A percentile compares a stretch with the other conserved stretches of the same genome.
Evolutionary conservation across 2,888 invertebrate species (phyloP).

Genomic region (Caenorhabditis sulstoni): DNA sequence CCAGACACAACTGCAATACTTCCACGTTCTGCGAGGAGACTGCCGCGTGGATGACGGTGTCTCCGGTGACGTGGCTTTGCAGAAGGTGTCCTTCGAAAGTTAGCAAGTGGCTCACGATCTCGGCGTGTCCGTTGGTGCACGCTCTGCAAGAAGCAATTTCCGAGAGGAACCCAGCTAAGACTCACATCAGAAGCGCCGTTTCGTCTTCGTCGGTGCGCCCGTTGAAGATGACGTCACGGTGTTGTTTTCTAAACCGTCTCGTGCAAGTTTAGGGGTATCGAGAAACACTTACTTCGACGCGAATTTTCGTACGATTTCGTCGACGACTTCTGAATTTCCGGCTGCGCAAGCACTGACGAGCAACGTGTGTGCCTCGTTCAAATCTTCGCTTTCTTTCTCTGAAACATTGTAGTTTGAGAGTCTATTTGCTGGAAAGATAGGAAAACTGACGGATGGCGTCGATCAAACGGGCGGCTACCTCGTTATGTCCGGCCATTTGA

Average conservation of each 20-base stretch:
- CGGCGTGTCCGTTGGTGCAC: conserved; percentile 89
- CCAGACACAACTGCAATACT: conserved; percentile 87
- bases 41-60: conserved; percentile 93
- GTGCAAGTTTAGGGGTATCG: neutral
- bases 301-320: conserved; percentile 82
- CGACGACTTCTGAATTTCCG: conserved; percentile 86
- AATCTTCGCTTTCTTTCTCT: conserved; percentile 67
- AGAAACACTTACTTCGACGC: conserved; percentile 33
- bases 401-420: no score
- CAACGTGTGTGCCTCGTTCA: conserved; percentile 82
- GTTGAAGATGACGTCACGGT: conserved; percentile 85
- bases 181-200: conserved; percentile 90
- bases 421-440: no score
- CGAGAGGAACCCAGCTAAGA: conserved; percentile 64
- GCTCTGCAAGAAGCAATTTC: conserved; percentile 84
- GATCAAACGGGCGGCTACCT: conserved; percentile 79
- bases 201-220: conserved; percentile 91
- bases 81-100: conserved; percentile 90
- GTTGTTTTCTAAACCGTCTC: conserved; percentile 26
- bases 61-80: conserved; percentile 91
- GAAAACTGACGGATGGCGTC: conserved; percentile 73
- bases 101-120: conserved; percentile 88
- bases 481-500: conserved; percentile 85
- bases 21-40: conserved; percentile 90
- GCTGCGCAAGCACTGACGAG: conserved; percentile 88